Evolutionary conservation across 2,888 invertebrate genomes (phyloP).

Genomic region (Metalampra italica): DNA sequence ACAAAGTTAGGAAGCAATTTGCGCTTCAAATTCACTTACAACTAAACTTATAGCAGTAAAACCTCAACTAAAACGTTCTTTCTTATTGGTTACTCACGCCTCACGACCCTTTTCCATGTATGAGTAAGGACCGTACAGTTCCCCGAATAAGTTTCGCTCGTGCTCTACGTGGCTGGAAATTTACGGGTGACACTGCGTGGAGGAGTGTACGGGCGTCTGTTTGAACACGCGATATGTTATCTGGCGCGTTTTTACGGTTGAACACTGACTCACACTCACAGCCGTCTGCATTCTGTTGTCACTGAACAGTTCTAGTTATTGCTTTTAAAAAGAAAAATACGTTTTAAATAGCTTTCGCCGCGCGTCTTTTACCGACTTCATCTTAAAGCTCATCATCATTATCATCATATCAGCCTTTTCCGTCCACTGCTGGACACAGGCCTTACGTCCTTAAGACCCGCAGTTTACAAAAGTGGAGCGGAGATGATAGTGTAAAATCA

Average conservation of each 20-base stretch:
- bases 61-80: too few species aligned
- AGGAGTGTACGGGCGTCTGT: slow-evolving; percentile 16
- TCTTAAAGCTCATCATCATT: too few species aligned
- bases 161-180: not conserved
- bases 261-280: slow-evolving; percentile 36
- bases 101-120: not conserved
- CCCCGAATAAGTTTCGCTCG: not conserved
- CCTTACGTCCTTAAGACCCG: too few species aligned
- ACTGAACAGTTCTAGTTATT: slow-evolving; percentile 3
- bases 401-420: too few species aligned
- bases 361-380: too few species aligned
- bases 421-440: too few species aligned
- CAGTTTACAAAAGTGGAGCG: too few species aligned
- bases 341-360: not conserved
- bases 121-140: not conserved
- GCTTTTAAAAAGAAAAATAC: not conserved
- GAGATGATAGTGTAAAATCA: too few species aligned
- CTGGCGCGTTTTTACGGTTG: slow-evolving; percentile 37
- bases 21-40: too few species aligned
- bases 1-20: too few species aligned
- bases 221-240: slow-evolving; percentile 48
- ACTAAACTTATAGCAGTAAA: too few species aligned
- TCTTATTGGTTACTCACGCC: too few species aligned
- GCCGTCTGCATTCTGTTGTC: slow-evolving; percentile 8
- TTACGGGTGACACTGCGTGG: not conserved